Evolutionary conservation across 2,113 vertebrate species (phyloP).

Genomic region (Atlantisia rogersi): DNA sequence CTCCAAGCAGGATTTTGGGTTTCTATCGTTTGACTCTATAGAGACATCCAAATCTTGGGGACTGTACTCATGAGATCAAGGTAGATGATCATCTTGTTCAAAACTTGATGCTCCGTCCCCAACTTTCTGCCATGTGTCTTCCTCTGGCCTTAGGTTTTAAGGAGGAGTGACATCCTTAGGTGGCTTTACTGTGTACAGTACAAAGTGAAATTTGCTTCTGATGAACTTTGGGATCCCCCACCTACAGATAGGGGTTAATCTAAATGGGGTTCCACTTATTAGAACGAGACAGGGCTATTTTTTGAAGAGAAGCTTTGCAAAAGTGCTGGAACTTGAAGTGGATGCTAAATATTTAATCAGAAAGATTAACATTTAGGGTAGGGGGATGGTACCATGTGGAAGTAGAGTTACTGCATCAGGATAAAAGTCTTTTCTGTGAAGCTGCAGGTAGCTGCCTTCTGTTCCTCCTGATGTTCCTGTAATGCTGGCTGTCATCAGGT

Average conservation of each 20-base stretch:
- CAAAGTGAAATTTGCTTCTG: not conserved
- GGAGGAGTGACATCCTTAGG: not conserved
- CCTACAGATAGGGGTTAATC: not conserved
- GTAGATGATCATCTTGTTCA: not conserved
- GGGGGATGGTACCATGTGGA: not conserved
- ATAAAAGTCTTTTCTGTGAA: not conserved
- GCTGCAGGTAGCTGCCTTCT: not conserved
- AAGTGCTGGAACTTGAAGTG: not conserved
- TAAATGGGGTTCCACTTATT: not conserved
- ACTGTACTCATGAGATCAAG: not conserved
- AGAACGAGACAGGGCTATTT: not conserved
- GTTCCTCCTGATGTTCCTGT: not conserved
- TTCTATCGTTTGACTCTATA: not conserved
- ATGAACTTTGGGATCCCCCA: accelerated
- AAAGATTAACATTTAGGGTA: not conserved
- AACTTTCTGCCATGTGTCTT: not conserved
- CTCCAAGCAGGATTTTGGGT: not conserved
- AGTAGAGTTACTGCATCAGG: not conserved
- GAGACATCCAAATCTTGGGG: not conserved
- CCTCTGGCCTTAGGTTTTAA: not conserved
- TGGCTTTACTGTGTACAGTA: not conserved
- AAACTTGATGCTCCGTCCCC: not conserved
- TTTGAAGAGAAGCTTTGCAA: not conserved
- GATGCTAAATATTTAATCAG: not conserved
- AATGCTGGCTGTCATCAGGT: not conserved